Evolutionary conservation across 2,888 invertebrate species (phyloP).

Genomic region (Thecocarcelia acutangulata): DNA sequence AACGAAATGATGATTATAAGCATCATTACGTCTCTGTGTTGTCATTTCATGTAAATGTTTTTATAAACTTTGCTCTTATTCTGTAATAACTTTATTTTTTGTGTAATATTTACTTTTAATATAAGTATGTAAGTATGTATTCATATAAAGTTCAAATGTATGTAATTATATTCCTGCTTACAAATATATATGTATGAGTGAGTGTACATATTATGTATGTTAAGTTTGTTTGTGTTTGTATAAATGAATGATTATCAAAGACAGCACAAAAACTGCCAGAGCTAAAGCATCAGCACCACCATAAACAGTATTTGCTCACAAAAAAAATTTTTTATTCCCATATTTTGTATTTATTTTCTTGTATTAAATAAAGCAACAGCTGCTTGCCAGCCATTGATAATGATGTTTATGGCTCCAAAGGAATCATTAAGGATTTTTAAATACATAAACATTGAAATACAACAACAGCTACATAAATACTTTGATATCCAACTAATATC

Average conservation of each 20-base stretch:
- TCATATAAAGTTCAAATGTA: too few species aligned
- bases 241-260: constrained; percentile 22
- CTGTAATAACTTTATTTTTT: constrained; percentile 4
- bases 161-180: too few species aligned
- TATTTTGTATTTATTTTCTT: constrained; percentile 19
- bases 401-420: constrained; percentile 70
- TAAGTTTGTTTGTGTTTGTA: background rate
- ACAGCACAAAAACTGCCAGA: constrained; percentile 19
- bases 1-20: constrained; percentile 36
- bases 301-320: constrained; percentile 18
- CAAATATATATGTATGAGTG: background rate
- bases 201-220: background rate
- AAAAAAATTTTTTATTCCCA: background rate
- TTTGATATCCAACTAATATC: constrained; percentile 13
- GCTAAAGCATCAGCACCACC: constrained; percentile 1
- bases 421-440: constrained; percentile 65
- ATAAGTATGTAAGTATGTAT: background rate
- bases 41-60: constrained; percentile 9
- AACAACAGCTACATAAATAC: constrained; percentile 2
- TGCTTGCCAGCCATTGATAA: constrained; percentile 70
- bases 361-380: constrained; percentile 48
- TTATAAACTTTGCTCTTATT: constrained; percentile 31
- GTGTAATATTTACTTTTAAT: constrained; percentile 28
- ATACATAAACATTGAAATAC: constrained; percentile 9
- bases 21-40: constrained; percentile 24